These are phyloP conservation scores for Danio kyathit DNA, from an alignment of 2,797 vertebrate species.

Conservation along the genomic window DNA sequence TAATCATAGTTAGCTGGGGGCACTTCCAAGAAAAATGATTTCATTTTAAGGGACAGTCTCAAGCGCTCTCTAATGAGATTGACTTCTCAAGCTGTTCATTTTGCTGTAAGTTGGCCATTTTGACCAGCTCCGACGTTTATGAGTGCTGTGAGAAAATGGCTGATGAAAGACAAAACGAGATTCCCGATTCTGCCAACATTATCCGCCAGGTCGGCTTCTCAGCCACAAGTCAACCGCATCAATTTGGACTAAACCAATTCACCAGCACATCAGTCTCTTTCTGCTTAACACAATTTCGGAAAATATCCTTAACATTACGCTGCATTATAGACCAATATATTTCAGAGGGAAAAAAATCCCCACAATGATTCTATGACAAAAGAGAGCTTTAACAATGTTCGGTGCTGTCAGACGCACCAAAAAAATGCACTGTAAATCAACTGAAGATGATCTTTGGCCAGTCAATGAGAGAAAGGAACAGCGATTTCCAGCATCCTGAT, in stretches of 20 bases:
- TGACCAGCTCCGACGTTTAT: slow-evolving; percentile 48
- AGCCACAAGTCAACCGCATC: slow-evolving; percentile 44
- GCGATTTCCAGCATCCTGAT: slow-evolving; percentile 33
- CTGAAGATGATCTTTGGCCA: slow-evolving; percentile 57
- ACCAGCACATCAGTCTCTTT: slow-evolving; percentile 30
- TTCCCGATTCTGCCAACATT: slow-evolving; percentile 29
- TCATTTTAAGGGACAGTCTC: slow-evolving; percentile 72
- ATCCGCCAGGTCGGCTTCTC: slow-evolving; percentile 36
- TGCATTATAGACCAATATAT: slow-evolving; percentile 39
- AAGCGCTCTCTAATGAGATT: slow-evolving; percentile 74
- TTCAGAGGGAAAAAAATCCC: background rate
- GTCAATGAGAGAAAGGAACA: slow-evolving; percentile 42
- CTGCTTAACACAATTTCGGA: slow-evolving; percentile 9
- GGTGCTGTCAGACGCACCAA: slow-evolving; percentile 26
- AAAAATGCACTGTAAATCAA: slow-evolving; percentile 41
- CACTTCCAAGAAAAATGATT: slow-evolving; percentile 73
- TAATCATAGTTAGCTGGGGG: slow-evolving; percentile 75
- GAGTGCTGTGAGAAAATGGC: slow-evolving; percentile 48
- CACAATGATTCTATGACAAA: slow-evolving; percentile 67
- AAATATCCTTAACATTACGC: slow-evolving; percentile 42
- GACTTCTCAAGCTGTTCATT: slow-evolving; percentile 60
- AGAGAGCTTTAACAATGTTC: slow-evolving; percentile 34
- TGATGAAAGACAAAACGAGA: slow-evolving; percentile 48
- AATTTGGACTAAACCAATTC: slow-evolving; percentile 42
- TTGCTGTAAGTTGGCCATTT: slow-evolving; percentile 66